Conservation (phyloP, 2,888 invertebrate genomes). For the Cantharis rufa region DNA sequence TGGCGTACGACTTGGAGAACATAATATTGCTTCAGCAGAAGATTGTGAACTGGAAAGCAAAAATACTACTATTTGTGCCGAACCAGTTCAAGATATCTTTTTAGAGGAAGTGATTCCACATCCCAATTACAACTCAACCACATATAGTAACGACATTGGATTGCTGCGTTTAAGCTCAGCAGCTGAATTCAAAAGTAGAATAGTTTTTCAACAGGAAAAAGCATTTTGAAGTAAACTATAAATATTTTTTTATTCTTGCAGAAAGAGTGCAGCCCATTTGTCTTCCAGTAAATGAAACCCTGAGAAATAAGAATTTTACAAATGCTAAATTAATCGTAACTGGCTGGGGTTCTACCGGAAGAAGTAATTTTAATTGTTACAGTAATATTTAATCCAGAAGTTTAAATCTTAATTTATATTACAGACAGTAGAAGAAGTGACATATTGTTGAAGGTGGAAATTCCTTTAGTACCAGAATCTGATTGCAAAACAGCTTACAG, state of each 20-base stretch:
- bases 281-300: conserved; percentile 51
- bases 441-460: conserved; percentile 8
- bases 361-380: conserved; percentile 50
- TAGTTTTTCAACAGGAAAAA: not conserved
- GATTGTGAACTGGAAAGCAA: conserved; percentile 51
- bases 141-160: conserved; percentile 63
- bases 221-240: not conserved
- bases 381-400: conserved; percentile 33
- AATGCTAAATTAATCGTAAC: conserved; percentile 65
- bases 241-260: conserved; percentile 28
- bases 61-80: conserved; percentile 49
- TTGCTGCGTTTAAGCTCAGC: conserved; percentile 56
- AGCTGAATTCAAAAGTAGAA: conserved; percentile 52
- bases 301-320: conserved; percentile 51
- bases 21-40: conserved; percentile 55
- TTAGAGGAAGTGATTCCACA: conserved; percentile 59
- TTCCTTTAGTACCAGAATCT: conserved; percentile 48
- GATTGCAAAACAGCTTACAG: conserved; percentile 38
- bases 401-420: not conserved
- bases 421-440: conserved; percentile 13
- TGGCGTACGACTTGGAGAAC: conserved; percentile 67
- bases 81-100: conserved; percentile 57
- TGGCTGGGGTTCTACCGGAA: conserved; percentile 76
- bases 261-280: conserved; percentile 57
- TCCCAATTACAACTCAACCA: conserved; percentile 57